phyloP scores from a whole-genome alignment of 2,113 vertebrate species.

The Oncorhynchus nerka region DNA sequence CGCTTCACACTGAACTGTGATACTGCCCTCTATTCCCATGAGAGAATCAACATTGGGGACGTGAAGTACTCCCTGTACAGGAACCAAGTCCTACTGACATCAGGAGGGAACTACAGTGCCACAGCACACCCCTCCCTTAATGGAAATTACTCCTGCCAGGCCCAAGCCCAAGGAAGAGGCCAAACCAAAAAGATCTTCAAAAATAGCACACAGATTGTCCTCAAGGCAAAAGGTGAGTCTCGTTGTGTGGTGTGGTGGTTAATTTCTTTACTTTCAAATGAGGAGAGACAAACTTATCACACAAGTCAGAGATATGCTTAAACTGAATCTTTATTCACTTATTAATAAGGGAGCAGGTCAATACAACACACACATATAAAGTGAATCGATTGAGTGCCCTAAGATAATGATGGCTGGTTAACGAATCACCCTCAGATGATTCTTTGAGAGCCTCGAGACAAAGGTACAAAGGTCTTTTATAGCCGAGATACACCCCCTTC shows the following conservation, averaged over 20 bases:
- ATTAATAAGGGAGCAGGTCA: no score
- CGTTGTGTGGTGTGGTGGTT: neutral
- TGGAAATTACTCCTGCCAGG: neutral
- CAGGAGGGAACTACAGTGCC: neutral
- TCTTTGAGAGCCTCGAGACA: no score
- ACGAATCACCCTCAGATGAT: no score
- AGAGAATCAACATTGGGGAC: neutral
- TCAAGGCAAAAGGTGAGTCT: slow-evolving; percentile 1
- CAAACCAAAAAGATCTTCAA: neutral
- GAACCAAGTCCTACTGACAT: neutral
- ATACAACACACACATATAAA: no score
- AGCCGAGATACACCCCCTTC: no score
- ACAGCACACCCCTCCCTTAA: neutral
- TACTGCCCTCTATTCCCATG: neutral
- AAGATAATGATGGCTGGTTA: no score
- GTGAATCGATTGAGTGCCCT: no score
- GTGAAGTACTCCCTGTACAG: neutral
- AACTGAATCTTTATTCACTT: no score
- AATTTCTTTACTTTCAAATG: no score
- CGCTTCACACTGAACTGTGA: neutral
- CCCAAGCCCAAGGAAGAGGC: neutral
- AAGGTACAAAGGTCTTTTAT: no score
- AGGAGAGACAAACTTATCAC: no score
- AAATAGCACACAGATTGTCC: neutral
- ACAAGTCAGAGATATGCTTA: no score